These are phyloP conservation scores for Anguilla pacifica DNA, from an alignment of 2,797 vertebrate genomes.

Conservation along the genomic window DNA sequence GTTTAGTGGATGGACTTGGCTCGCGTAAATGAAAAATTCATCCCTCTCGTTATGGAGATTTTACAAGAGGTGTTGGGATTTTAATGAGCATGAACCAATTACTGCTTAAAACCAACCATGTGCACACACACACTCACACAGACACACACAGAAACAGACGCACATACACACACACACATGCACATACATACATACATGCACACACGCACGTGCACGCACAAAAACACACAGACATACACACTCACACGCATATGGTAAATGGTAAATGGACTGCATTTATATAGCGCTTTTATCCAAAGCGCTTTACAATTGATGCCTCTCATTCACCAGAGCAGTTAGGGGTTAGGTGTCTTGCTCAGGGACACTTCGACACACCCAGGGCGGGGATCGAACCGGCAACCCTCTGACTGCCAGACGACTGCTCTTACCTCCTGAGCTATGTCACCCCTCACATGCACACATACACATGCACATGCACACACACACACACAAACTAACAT, in stretches of 20 bases:
- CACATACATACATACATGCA: conserved; percentile 16
- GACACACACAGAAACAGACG: conserved; percentile 33
- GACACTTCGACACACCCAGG: too few species aligned
- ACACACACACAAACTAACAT: conserved; percentile 42
- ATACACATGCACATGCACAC: conserved; percentile 15
- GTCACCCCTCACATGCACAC: conserved; percentile 45
- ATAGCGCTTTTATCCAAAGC: too few species aligned
- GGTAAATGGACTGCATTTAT: too few species aligned
- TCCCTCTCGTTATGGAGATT: conserved; percentile 80
- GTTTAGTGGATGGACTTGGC: conserved; percentile 82
- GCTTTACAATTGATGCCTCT: too few species aligned
- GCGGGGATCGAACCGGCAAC: too few species aligned
- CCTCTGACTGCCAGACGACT: too few species aligned
- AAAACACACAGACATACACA: conserved; percentile 25
- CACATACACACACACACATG: background rate
- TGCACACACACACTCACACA: conserved; percentile 37
- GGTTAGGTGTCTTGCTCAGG: too few species aligned
- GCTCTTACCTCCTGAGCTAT: too few species aligned
- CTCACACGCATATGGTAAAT: conserved; percentile 1
- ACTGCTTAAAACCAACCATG: conserved; percentile 76
- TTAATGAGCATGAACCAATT: conserved; percentile 92
- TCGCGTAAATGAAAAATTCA: conserved; percentile 78
- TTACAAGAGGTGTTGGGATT: conserved; percentile 87
- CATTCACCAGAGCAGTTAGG: too few species aligned
- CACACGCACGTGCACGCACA: conserved; percentile 21